Evolutionary conservation across 2,888 invertebrate species (phyloP).

Genomic region (Sinohyriopsis cumingii): DNA sequence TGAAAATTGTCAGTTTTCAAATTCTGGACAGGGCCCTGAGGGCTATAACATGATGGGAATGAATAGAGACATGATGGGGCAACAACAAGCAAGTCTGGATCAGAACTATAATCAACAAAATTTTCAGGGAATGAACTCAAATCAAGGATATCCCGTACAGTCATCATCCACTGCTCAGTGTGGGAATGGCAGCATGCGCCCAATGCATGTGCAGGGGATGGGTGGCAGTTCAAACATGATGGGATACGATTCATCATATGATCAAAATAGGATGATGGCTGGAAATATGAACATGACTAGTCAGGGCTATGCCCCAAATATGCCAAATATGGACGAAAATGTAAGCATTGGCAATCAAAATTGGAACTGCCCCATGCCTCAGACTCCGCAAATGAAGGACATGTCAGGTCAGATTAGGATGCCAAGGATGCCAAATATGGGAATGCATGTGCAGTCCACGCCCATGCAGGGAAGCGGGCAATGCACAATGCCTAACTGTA

Average conservation of each 20-base stretch:
- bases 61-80: slow-evolving; percentile 42
- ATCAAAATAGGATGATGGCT: slow-evolving; percentile 31
- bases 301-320: slow-evolving; percentile 18
- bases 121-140: slow-evolving; percentile 30
- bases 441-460: slow-evolving; percentile 39
- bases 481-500: slow-evolving; percentile 53
- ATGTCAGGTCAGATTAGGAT: slow-evolving; percentile 33
- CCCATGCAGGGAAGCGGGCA: slow-evolving; percentile 30
- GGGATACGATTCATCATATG: slow-evolving; percentile 32
- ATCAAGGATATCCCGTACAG: slow-evolving; percentile 15
- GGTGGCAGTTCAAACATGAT: slow-evolving; percentile 19
- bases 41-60: slow-evolving; percentile 46
- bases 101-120: slow-evolving; percentile 35
- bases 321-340: slow-evolving; percentile 27
- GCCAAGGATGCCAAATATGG: slow-evolving; percentile 37
- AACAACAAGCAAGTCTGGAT: slow-evolving; percentile 28
- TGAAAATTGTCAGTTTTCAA: slow-evolving; percentile 32
- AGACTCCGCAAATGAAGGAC: slow-evolving; percentile 41
- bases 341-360: slow-evolving; percentile 26
- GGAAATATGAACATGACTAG: slow-evolving; percentile 42
- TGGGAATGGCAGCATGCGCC: slow-evolving; percentile 12
- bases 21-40: slow-evolving; percentile 31
- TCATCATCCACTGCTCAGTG: slow-evolving; percentile 11
- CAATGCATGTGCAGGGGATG: slow-evolving; percentile 22
- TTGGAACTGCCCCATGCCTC: slow-evolving; percentile 42